Base-by-base conservation (phyloP, 2,113 vertebrate species). In the Reinhardtius hippoglossoides region DNA sequence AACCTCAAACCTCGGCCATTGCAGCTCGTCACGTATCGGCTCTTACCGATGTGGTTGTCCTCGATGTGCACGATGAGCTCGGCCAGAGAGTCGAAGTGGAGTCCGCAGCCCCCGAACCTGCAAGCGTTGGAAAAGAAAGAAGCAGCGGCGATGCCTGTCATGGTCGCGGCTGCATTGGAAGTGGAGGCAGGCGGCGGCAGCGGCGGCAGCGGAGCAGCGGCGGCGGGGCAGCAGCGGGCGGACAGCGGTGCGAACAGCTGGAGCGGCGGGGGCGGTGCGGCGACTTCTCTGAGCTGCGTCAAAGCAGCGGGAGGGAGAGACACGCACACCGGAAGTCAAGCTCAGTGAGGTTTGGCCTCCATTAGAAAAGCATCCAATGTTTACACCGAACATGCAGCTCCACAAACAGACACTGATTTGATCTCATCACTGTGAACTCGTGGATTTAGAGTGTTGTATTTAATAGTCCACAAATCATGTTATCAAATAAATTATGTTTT, bases 11-110 rank as follows among this genome's bases (percentile, higher is more conserved):
- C 72, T 79, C 82, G 84, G 87, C 87, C 85, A 87, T 82, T 67
- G 87, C 82, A 50, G 78, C 42, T 64, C 10, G 4, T 14, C 55
- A 27, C 67, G 59, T 7, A 4, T n/a, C 61, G 40, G 63, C 55
- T 72, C 94, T 95, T 91, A 98, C 97, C 97, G 94, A 98, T 98
- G 91, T 98, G 97, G 93, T 92, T 97, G 86, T 97, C 97, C 88
- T 98, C 97, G 90, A 98, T 98, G 94, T 98, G 97, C 87, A 96
- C 96, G 90, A 98, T 98, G 78, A 98, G 97, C 92, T 98, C 97
- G 74, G 95, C 93, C 94, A 98, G 93, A 76, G 95, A 96, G 75
- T 96, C 95, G 90, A 98, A 97, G 93, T 96, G 95, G 21, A 96
- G 96, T 82, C 97, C 96, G 93, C 97, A 98, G 93, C 96, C 95